Evolutionary conservation across 1,140 invertebrate species (phyloP).

Genomic region (Whitmania pigra): DNA sequence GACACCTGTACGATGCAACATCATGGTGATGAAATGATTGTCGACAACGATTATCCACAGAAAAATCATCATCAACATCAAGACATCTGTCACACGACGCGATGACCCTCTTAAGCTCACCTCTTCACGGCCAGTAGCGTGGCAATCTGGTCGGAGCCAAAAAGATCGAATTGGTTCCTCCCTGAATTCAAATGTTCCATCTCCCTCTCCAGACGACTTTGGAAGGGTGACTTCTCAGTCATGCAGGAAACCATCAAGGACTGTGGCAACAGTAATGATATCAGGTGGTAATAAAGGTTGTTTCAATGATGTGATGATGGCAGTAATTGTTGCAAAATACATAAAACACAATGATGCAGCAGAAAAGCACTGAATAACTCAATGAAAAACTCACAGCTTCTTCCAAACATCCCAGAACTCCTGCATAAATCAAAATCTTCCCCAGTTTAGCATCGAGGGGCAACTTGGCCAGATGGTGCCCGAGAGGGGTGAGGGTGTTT

Average conservation of each 20-base stretch:
- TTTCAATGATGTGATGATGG: not conserved
- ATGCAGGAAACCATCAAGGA: conserved; percentile 38
- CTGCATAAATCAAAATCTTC: conserved; percentile 71
- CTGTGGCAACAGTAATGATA: conserved; percentile 24
- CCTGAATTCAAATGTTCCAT: conserved; percentile 32
- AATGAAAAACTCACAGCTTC: conserved; percentile 7
- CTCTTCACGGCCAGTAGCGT: conserved; percentile 34
- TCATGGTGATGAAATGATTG: too few species aligned
- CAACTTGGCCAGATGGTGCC: conserved; percentile 68
- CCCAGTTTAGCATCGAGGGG: conserved; percentile 87
- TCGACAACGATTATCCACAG: too few species aligned
- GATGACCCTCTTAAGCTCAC: conserved; percentile 24
- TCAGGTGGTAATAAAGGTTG: not conserved
- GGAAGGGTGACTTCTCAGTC: conserved; percentile 39
- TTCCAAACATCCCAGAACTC: conserved; percentile 38
- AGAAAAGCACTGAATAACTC: not conserved
- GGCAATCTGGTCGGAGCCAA: conserved; percentile 36
- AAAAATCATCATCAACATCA: too few species aligned
- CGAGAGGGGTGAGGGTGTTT: conserved; percentile 62
- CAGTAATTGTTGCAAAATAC: not conserved
- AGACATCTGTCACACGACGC: too few species aligned
- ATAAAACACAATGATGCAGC: not conserved
- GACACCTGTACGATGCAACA: conserved; percentile 32
- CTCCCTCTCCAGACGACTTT: conserved; percentile 32
- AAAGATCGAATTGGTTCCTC: conserved; percentile 30